A percentile compares a stretch with the other conserved stretches of the same genome.
These are phyloP conservation scores for Echeneis naucrates DNA, from an alignment of 2,797 vertebrate species.

Conservation along the genomic window DNA sequence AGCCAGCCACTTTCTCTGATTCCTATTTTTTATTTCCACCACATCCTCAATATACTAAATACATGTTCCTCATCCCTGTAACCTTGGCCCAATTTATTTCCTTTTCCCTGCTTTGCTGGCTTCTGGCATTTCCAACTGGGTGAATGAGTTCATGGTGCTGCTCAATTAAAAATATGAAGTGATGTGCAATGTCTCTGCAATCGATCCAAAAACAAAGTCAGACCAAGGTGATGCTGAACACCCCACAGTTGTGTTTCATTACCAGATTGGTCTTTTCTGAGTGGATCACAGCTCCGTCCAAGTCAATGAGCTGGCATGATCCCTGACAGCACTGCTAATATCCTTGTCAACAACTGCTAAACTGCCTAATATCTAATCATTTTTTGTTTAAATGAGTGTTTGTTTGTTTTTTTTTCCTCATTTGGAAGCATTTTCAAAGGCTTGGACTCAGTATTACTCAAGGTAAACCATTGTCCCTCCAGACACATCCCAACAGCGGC, in stretches of 20 bases:
- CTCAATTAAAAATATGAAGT: conserved; percentile 84
- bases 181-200: conserved; percentile 67
- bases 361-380: conserved; percentile 10
- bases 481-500: conserved; percentile 42
- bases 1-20: conserved; percentile 25
- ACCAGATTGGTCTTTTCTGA: conserved; percentile 40
- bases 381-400: background rate
- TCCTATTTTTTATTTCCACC: background rate
- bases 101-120: conserved; percentile 47
- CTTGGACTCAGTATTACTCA: background rate
- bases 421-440: background rate
- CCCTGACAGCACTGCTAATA: conserved; percentile 33
- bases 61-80: conserved; percentile 58
- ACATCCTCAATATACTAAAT: conserved; percentile 59
- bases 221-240: conserved; percentile 77
- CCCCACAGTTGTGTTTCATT: conserved; percentile 64
- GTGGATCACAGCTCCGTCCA: conserved; percentile 38
- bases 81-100: conserved; percentile 82
- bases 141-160: conserved; percentile 65
- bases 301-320: conserved; percentile 30
- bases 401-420: background rate
- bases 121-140: conserved; percentile 68
- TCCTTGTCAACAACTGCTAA: conserved; percentile 9
- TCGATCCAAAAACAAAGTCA: conserved; percentile 84
- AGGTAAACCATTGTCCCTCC: conserved; percentile 35